Evolutionary conservation across 2,113 vertebrate species (phyloP).

Genomic region (Bubo bubo): DNA sequence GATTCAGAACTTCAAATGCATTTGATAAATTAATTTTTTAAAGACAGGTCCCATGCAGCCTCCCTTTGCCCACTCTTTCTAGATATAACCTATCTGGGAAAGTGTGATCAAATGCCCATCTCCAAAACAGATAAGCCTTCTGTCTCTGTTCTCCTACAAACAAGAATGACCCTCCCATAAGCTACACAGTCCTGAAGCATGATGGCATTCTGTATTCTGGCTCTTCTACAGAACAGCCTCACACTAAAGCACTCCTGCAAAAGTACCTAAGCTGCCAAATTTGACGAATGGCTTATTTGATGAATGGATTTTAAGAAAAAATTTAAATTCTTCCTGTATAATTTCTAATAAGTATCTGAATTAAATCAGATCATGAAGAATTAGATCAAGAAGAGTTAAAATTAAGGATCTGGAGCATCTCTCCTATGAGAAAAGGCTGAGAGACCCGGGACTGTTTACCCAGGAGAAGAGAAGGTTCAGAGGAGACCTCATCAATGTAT

Average conservation of each 20-base stretch:
- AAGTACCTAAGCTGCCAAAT: neutral
- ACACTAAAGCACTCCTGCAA: neutral
- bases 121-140: neutral
- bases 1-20: neutral
- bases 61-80: neutral
- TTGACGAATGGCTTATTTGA: neutral
- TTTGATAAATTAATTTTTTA: neutral
- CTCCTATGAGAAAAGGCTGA: neutral
- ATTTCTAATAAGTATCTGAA: neutral
- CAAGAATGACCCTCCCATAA: no score
- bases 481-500: neutral
- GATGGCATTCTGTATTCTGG: neutral
- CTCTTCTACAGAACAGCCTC: neutral
- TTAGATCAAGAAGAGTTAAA: neutral
- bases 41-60: neutral
- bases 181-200: neutral
- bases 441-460: neutral
- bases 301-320: neutral
- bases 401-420: neutral
- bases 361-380: neutral
- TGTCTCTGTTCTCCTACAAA: no score
- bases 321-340: neutral
- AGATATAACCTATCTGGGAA: neutral
- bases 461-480: neutral
- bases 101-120: neutral